Base-by-base conservation (phyloP, 2,797 vertebrate genomes). In the Ceyx erithaca region DNA sequence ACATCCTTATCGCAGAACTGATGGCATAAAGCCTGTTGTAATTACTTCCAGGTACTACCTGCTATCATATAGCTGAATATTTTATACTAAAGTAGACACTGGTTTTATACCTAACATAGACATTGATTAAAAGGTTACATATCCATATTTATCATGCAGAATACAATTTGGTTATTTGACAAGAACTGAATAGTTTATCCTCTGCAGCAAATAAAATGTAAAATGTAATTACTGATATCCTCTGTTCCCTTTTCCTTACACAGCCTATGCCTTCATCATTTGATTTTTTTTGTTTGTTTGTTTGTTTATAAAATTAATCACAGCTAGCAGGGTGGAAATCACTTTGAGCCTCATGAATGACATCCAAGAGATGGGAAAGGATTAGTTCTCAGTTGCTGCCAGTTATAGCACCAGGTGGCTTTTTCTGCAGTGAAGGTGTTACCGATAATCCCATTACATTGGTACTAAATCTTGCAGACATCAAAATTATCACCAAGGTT, bases 261-360 rank as follows among this genome's bases (percentile, higher is more conserved):
- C 89, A 97, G 97, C 97, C 91, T 83, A 20, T 78, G 89, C 93
- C 95, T 97, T 97, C 93, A 95, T 96, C 94, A 97, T 96, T 97
- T 93, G 90, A 94, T 94, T 97, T 97, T 95, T 97, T 89, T 48
- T 61, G 61, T 95, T 95, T 97, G 96, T 95, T 97, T 97, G 97
- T 97, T 97, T 97, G 96, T 98, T 98, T 98, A 98, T 98, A 97
- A 98, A 98, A 99, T 99, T 98, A 99, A 98, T 99, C 98, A 98
- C 97, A 98, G 97, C 97, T 98, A 98, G 98, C 98, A 98, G 98
- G 98, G 98, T 92, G 98, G 98, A 98, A 99, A 99, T 98, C 96
- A 97, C 97, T 98, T 95, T 92, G 96, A 98, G 97, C 96, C 98
- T 98, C 95, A 95, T 98, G 98, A 98, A 98, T 98, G 98, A 98